These are phyloP conservation scores for Pipistrellus nathusii DNA, from an alignment of 2,797 vertebrate species.

Conservation along the genomic window DNA sequence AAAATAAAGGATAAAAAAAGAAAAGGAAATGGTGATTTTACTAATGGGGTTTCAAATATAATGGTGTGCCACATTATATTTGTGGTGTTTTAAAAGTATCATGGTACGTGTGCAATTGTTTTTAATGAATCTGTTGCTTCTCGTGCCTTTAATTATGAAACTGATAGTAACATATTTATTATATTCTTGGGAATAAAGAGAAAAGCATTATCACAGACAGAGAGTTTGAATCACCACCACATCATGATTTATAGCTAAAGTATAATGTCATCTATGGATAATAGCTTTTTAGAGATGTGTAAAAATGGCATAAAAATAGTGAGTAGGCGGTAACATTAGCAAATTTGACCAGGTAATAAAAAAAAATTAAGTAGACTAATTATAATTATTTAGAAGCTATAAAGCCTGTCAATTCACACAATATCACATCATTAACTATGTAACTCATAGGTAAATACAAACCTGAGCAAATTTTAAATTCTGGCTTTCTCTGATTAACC, in stretches of 20 bases:
- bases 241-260: constrained; percentile 7
- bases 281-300: background rate
- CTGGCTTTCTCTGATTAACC: background rate
- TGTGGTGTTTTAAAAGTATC: background rate
- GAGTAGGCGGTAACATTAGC: background rate
- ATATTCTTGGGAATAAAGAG: constrained; percentile 34
- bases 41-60: background rate
- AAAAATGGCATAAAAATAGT: background rate
- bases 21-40: background rate
- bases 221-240: background rate
- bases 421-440: background rate
- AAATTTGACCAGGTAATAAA: constrained; percentile 37
- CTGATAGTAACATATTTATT: background rate
- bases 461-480: background rate
- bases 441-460: background rate
- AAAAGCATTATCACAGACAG: background rate
- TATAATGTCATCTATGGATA: background rate
- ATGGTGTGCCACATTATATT: background rate
- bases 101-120: background rate
- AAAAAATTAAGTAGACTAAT: constrained; percentile 49
- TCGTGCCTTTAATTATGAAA: constrained; percentile 27
- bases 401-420: background rate
- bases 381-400: background rate
- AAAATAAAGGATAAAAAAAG: no score
- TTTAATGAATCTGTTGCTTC: background rate